Conservation (phyloP, 2,888 invertebrate genomes). For the Lapara coniferarum region DNA sequence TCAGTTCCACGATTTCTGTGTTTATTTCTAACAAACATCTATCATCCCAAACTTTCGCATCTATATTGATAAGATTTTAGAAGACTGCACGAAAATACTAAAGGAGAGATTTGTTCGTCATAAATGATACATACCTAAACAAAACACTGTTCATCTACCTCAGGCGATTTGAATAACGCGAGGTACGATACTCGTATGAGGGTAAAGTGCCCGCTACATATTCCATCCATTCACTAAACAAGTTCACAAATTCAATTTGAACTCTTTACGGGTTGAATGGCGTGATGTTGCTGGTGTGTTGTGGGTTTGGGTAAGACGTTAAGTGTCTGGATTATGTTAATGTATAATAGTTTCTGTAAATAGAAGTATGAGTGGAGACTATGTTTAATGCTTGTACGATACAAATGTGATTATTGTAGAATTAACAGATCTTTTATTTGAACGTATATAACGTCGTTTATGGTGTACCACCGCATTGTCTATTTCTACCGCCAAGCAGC, state of each 20-base stretch:
- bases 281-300: background rate
- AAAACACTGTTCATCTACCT: background rate
- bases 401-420: no score
- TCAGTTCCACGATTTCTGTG: no score
- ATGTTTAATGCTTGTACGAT: no score
- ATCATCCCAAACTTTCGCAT: no score
- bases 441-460: no score
- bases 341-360: no score
- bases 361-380: background rate
- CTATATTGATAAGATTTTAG: no score
- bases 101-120: background rate
- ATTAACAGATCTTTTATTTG: no score
- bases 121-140: background rate
- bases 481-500: no score
- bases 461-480: no score
- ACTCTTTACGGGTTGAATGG: conserved; percentile 28
- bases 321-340: background rate
- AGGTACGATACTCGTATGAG: background rate
- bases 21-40: no score
- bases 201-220: conserved; percentile 23
- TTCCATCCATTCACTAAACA: conserved; percentile 25
- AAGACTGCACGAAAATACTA: no score
- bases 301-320: background rate
- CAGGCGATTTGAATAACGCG: conserved; percentile 6
- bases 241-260: conserved; percentile 30